These are phyloP conservation scores for Homalodisca vitripennis DNA, from an alignment of 1,140 invertebrate genomes.

Conservation along the genomic window DNA sequence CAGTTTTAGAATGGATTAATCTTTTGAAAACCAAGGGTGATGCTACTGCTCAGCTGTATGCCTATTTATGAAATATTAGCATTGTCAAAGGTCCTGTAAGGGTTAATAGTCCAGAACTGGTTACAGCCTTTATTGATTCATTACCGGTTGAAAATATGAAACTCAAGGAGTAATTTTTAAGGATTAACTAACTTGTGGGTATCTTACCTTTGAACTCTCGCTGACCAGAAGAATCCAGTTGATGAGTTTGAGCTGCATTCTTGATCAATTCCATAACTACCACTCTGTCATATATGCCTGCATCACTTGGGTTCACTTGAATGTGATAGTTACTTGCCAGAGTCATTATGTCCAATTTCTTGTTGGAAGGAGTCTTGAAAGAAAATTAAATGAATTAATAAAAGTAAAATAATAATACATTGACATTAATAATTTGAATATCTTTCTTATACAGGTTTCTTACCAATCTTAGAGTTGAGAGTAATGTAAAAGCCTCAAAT, in stretches of 20 bases:
- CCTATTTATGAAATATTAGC: too few species aligned
- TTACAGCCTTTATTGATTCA: too few species aligned
- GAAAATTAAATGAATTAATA: slow-evolving; percentile 36
- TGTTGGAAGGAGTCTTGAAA: slow-evolving; percentile 90
- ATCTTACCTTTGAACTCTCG: slow-evolving; percentile 87
- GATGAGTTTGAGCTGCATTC: slow-evolving; percentile 93
- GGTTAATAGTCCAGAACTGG: too few species aligned
- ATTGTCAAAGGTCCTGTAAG: too few species aligned
- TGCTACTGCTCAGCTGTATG: too few species aligned
- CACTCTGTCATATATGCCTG: slow-evolving; percentile 93
- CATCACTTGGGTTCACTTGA: slow-evolving; percentile 98
- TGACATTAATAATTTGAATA: neutral
- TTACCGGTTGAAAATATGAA: too few species aligned
- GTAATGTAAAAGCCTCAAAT: too few species aligned
- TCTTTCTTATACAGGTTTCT: neutral
- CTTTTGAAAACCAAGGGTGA: too few species aligned
- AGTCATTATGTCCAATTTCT: slow-evolving; percentile 94
- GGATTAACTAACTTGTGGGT: too few species aligned
- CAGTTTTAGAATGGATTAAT: too few species aligned
- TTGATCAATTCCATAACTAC: slow-evolving; percentile 98
- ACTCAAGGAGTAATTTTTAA: too few species aligned
- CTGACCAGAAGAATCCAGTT: slow-evolving; percentile 83
- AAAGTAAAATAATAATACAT: neutral
- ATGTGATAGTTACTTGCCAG: slow-evolving; percentile 96
- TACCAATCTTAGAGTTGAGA: too few species aligned